Conservation (phyloP, 2,113 vertebrate genomes). For the Elaphurus davidianus region DNA sequence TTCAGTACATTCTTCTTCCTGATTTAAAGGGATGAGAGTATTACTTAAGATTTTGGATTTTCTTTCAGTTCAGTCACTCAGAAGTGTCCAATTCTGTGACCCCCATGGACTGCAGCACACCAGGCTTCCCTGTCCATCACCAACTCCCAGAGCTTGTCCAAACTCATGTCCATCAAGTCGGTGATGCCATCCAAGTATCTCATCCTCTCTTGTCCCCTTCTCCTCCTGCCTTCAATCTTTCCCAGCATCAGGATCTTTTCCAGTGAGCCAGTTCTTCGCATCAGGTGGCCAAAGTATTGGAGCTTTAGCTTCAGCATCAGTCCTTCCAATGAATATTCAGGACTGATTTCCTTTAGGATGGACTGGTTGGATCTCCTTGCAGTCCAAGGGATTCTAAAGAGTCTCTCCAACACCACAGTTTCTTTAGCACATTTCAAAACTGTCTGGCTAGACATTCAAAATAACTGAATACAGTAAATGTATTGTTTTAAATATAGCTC, state of each 20-base stretch:
- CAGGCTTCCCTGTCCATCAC: background rate
- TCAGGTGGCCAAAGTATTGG: background rate
- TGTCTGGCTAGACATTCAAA: background rate
- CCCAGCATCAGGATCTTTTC: background rate
- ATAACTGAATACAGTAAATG: background rate
- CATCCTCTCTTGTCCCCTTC: background rate
- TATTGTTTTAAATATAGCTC: background rate
- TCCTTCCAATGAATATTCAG: background rate
- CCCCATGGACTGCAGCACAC: background rate
- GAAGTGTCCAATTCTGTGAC: background rate
- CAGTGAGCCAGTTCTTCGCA: background rate
- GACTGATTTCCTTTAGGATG: background rate
- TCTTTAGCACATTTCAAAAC: slow-evolving; percentile 9
- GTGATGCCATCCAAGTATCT: background rate
- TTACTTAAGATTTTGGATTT: background rate
- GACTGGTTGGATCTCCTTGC: background rate
- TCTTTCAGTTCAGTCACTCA: background rate
- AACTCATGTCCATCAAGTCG: background rate
- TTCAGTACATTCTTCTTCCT: background rate
- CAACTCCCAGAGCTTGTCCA: background rate
- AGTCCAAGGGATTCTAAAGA: background rate
- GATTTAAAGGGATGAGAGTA: background rate
- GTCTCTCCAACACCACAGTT: background rate
- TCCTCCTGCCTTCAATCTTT: background rate
- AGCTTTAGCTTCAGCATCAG: background rate